These are phyloP conservation scores for Nephrotoma flavescens DNA, from an alignment of 2,888 invertebrate genomes.

Conservation along the genomic window DNA sequence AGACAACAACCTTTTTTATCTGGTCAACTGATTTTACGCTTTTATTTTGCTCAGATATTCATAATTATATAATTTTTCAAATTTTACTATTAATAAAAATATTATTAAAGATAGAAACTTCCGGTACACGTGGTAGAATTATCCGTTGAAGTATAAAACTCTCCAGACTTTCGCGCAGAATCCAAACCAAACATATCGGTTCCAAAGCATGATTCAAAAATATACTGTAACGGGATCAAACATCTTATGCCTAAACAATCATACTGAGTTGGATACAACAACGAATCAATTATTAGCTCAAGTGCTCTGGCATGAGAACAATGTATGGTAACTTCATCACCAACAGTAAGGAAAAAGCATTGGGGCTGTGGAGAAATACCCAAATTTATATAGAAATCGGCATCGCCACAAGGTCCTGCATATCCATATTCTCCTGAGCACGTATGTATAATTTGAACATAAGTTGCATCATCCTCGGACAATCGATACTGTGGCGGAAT, in stretches of 20 bases:
- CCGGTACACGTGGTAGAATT: not conserved
- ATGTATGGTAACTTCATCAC: not conserved
- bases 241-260: not conserved
- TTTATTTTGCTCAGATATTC: not conserved
- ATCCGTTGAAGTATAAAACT: not conserved
- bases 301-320: not conserved
- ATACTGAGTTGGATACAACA: not conserved
- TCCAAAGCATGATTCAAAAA: not conserved
- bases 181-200: not conserved
- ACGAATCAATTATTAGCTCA: not conserved
- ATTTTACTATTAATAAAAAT: not conserved
- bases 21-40: no score
- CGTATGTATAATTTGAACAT: not conserved
- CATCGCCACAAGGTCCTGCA: not conserved
- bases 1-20: no score
- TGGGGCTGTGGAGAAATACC: not conserved
- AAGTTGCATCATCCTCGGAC: not conserved
- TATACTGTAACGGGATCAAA: not conserved
- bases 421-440: not conserved
- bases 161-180: not conserved
- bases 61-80: not conserved
- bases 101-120: not conserved
- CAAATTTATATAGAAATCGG: not conserved
- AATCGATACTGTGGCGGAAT: not conserved
- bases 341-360: not conserved